Percentiles rank a stretch among this genome's conserved stretches.
Evolutionary conservation across 2,888 invertebrate species (phyloP).

Genomic region (Tachina fera): DNA sequence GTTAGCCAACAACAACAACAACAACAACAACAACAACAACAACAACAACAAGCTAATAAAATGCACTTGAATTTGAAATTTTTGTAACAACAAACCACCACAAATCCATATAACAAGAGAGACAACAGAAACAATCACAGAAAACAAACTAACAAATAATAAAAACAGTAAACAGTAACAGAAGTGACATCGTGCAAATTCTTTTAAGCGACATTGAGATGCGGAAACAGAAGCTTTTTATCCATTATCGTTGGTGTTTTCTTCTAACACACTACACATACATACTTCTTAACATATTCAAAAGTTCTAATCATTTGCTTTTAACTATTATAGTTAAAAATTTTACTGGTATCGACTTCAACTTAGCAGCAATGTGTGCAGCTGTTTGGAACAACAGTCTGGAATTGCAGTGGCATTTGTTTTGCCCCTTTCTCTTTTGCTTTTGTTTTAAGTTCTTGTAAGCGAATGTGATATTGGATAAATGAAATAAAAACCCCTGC

Average conservation of each 20-base stretch:
- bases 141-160: not conserved
- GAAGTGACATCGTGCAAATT: constrained; percentile 72
- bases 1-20: constrained; percentile 53
- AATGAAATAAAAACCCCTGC: constrained; percentile 73
- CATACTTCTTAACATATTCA: constrained; percentile 38
- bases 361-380: constrained; percentile 37
- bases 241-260: constrained; percentile 66
- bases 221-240: constrained; percentile 77
- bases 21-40: too few relatives aligned
- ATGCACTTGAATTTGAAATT: constrained; percentile 80
- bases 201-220: constrained; percentile 74
- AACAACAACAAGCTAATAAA: constrained; percentile 59
- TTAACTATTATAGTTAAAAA: constrained; percentile 30
- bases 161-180: constrained; percentile 41
- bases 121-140: constrained; percentile 12
- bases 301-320: constrained; percentile 36
- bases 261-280: constrained; percentile 28
- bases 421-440: constrained; percentile 32
- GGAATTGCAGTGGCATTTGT: not conserved
- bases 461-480: constrained; percentile 50
- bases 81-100: constrained; percentile 47
- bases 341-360: not conserved
- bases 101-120: not conserved
- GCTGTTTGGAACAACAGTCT: constrained; percentile 62
- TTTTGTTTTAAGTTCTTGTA: constrained; percentile 18